Percentiles rank a stretch among this genome's conserved stretches.
phyloP scores from a whole-genome alignment of 2,113 vertebrate genomes.

The Salminus brasiliensis region DNA sequence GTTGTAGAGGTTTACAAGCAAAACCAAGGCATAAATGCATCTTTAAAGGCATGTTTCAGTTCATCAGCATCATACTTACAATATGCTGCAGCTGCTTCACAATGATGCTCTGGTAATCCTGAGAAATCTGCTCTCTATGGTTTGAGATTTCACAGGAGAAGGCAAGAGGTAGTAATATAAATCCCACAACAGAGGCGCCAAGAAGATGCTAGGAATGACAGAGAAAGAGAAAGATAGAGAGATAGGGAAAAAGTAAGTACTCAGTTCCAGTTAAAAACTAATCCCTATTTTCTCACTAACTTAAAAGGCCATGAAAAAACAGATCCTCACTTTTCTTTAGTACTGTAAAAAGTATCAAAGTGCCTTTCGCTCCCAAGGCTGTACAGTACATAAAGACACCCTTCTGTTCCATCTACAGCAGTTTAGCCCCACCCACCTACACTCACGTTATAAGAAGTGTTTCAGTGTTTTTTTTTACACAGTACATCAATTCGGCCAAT shows the following conservation, averaged over 20 bases:
- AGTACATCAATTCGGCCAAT: no score
- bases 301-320: no score
- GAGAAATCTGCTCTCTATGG: constrained; percentile 9
- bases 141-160: constrained; percentile 62
- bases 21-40: not conserved
- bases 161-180: constrained; percentile 71
- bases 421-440: no score
- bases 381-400: no score
- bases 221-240: not conserved
- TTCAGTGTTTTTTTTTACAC: no score
- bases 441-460: no score
- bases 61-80: constrained; percentile 61
- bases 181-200: constrained; percentile 66
- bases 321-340: no score
- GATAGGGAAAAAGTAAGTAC: not conserved
- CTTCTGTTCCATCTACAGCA: no score
- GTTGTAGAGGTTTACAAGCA: not conserved
- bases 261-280: no score
- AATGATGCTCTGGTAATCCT: constrained; percentile 53
- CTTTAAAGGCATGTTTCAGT: not conserved
- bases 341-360: no score
- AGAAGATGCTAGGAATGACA: constrained; percentile 70
- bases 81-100: constrained; percentile 32
- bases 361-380: no score
- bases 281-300: no score